A percentile compares a stretch with the other conserved stretches of the same genome.
Evolutionary conservation across 2,888 invertebrate species (phyloP).

Genomic region (Nasonovia ribisnigri): DNA sequence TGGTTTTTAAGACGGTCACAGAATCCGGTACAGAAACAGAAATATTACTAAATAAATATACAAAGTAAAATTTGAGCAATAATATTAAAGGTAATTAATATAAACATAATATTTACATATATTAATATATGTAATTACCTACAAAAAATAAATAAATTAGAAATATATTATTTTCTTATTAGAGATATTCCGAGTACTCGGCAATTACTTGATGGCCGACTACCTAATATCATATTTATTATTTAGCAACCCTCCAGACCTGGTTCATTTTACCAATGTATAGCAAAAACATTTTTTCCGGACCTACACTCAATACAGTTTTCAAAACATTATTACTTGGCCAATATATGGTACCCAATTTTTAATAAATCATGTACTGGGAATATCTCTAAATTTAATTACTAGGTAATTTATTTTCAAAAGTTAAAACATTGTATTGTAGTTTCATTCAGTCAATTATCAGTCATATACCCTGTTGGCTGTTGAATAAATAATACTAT

Average conservation of each 20-base stretch:
- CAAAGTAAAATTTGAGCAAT: slow-evolving; percentile 50
- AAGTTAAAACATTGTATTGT: slow-evolving; percentile 27
- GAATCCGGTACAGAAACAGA: background rate
- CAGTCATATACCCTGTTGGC: slow-evolving; percentile 55
- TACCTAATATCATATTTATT: background rate
- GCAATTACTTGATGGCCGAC: background rate
- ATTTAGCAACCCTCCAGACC: background rate
- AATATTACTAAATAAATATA: background rate
- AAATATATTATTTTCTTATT: slow-evolving; percentile 16
- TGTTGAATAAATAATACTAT: slow-evolving; percentile 61
- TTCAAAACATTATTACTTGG: background rate
- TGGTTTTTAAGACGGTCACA: background rate
- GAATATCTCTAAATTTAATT: background rate
- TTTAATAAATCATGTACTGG: background rate
- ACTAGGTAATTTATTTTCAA: slow-evolving; percentile 48
- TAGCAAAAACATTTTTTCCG: background rate
- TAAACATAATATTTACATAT: no score
- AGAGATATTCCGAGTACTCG: background rate
- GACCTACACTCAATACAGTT: background rate
- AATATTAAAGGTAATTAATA: slow-evolving; percentile 8
- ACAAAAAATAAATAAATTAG: background rate
- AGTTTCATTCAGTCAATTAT: slow-evolving; percentile 59
- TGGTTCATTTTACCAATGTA: background rate
- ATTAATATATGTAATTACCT: no score
- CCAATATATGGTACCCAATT: background rate